Evolutionary conservation across 2,113 vertebrate genomes (phyloP), one percentile per base, ranked within the genome.

Genomic region (Pteruthius melanotis): DNA sequence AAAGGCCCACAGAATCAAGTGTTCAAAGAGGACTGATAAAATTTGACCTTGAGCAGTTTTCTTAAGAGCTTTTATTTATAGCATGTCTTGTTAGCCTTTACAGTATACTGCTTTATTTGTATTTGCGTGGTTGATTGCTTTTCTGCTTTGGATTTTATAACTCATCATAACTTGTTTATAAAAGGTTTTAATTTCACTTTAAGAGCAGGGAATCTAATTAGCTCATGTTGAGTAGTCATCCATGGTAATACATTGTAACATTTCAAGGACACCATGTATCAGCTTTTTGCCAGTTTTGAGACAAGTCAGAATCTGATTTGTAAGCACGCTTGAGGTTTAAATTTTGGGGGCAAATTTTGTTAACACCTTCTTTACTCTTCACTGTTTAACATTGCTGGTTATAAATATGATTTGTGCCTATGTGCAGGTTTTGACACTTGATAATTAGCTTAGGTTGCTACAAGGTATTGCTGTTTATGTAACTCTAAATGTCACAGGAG

Each of bases 61-160:
- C 39, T 87, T 85, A 69, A 74, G 66, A 96, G 74, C 56, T 87
- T 90, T 89, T 95, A 94, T 94, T 96, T 96, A 94, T 90, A 96
- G 90, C 69, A 45, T 89, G 28, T 54, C 56, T 91, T 91, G 26
- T 90, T 95, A 93, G 40, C 60, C 82, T 89, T 90, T 93, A 65
- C 63, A 66, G 78, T 87, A 50, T 93, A 61, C 54, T 83, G 27
- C 50, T 80, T 92, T 93, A 61, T 89, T 95, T 81, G 17, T 93
- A 61, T 94, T 94, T 96, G 75, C 88, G 78, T 92, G 76, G 72
- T 69, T 96, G 94, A 93, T 97, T 96, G 84, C 86, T 95, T 65
- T 89, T 52, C 45, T 80, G 52, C 75, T 84, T 92, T 79, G 57
- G 78, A 69, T 81, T 94, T 94, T 69, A 23, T 54, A 96, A 87